Evolutionary conservation across 2,797 vertebrate species (phyloP), one percentile per base, ranked within the genome.

Genomic region (Micromesistius poutassou): DNA sequence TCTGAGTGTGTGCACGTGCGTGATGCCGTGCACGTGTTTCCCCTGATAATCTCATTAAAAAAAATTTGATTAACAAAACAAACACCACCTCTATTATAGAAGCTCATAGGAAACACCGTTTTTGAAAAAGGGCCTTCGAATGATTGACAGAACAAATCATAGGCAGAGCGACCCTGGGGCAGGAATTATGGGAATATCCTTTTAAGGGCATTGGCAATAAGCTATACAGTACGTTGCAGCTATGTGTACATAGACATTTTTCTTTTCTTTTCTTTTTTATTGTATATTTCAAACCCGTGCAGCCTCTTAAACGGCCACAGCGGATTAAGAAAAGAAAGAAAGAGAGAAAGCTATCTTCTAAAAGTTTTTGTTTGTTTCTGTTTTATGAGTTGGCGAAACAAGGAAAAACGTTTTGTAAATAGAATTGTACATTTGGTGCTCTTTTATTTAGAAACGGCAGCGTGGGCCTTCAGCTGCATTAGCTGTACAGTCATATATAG

Each of bases 141-240:
- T 22, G 70, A 80, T 33, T 13, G 16, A 19, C 36, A 33, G 76
- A 80, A 80, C 78, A 73, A 72, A 71, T 33, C 7, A 25, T 77
- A 78, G 79, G 36, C 72, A 55, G 46, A 76, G 74, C 38, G 62
- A 70, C 25, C 62, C 62, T 25, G 74, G 71, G 75, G 25, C 10
- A 40, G 40, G 75, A 28, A 38, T 76, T 66, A 74, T 80, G 79
- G 76, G 78, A 75, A 91, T 74, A 83, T 84, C 93, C 77, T 94
- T 91, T 87, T 94, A 95, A 95, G 96, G 97, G 96, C 96, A 97
- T 96, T 97, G 96, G 96, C 96, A 98, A 98, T 97, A 98, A 97
- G 94, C 94, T 96, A 95, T 93, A 82, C 66, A 6, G 78, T 84
- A 94, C 94, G 95, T 97, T 95, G 96, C 96, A 97, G 96, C 95